phyloP scores from a whole-genome alignment of 2,113 vertebrate species.

The Procavia capensis region DNA sequence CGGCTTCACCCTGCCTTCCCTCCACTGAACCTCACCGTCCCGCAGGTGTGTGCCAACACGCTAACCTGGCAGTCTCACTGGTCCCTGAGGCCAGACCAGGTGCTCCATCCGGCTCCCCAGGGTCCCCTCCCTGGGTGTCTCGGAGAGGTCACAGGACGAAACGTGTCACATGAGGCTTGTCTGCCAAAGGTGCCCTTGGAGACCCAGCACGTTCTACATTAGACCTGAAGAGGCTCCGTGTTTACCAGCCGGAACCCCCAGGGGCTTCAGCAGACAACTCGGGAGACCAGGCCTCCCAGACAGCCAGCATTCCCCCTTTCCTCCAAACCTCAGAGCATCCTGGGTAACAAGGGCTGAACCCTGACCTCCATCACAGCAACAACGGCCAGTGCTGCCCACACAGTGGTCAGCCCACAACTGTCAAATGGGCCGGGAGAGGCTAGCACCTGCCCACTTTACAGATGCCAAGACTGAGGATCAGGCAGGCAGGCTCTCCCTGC shows the following conservation, averaged over 20 bases:
- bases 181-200: background rate
- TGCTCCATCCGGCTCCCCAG: too few species aligned
- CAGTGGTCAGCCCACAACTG: background rate
- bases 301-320: background rate
- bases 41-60: background rate
- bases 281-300: background rate
- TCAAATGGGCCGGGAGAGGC: fast-evolving
- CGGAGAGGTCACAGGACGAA: background rate
- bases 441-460: too few species aligned
- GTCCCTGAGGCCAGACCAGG: too few species aligned
- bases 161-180: background rate
- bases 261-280: background rate
- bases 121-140: background rate
- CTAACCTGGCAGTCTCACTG: too few species aligned
- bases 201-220: background rate
- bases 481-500: background rate
- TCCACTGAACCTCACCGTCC: too few species aligned
- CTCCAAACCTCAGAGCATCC: background rate
- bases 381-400: background rate
- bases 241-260: background rate
- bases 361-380: background rate
- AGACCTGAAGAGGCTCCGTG: background rate
- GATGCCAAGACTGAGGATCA: background rate
- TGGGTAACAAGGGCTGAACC: background rate
- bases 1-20: too few species aligned